Conservation (phyloP, 2,113 vertebrate genomes). For the Carassius gibelio region DNA sequence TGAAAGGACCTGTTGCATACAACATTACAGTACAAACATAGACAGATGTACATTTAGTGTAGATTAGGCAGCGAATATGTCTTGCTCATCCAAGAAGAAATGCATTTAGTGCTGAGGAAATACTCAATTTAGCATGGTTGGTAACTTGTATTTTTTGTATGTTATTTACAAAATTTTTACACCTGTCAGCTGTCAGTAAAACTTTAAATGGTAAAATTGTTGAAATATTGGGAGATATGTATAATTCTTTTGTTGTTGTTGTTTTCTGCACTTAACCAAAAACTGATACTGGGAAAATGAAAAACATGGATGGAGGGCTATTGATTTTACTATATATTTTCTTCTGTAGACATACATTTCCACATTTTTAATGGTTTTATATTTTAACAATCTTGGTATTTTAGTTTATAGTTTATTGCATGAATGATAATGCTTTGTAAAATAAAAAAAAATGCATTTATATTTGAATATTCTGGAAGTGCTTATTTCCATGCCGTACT, state of each 20-base stretch:
- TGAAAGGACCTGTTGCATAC: constrained; percentile 68
- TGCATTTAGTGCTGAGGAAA: not conserved
- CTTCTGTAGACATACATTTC: not conserved
- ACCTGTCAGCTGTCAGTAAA: not conserved
- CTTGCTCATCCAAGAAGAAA: not conserved
- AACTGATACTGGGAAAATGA: not conserved
- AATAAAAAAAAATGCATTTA: not conserved
- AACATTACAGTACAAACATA: constrained; percentile 50
- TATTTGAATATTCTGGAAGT: not conserved
- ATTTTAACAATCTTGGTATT: not conserved
- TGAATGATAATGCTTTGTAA: not conserved
- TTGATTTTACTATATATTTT: not conserved
- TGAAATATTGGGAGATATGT: no score
- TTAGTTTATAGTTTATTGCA: not conserved
- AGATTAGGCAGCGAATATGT: no score
- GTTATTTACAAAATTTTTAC: not conserved
- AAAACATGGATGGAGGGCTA: not conserved
- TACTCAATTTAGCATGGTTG: not conserved
- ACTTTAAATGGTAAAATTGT: not conserved
- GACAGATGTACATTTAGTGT: not conserved
- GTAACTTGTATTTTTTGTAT: not conserved
- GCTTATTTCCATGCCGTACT: not conserved
- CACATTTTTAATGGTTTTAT: not conserved
- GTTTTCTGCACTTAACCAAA: not conserved
- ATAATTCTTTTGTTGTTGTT: not conserved